These are phyloP conservation scores for Ciona savignyi DNA, from an alignment of 23 tunicate species.

Conservation along the genomic window DNA sequence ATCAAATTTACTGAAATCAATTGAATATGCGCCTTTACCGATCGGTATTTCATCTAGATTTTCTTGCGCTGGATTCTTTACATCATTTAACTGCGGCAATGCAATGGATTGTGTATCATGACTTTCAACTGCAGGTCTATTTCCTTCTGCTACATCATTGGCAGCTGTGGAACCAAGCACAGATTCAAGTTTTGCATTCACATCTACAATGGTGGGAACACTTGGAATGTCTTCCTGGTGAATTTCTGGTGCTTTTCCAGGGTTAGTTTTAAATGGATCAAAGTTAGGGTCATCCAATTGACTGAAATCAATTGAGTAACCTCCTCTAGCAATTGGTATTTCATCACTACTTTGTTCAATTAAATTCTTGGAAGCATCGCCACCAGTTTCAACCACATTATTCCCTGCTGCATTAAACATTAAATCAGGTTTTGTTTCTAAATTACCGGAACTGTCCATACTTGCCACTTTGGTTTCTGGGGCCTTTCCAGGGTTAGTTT, in stretches of 20 bases:
- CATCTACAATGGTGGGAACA: too few relatives aligned
- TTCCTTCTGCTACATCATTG: too few relatives aligned
- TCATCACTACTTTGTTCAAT: neutral
- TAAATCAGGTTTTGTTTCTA: too few relatives aligned
- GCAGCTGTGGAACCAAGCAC: too few relatives aligned
- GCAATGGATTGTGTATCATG: neutral
- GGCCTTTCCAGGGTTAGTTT: too few relatives aligned
- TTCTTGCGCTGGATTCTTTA: neutral
- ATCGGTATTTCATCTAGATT: slow-evolving; percentile 11
- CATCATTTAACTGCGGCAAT: neutral
- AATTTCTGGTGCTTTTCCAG: too few relatives aligned
- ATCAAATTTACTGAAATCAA: slow-evolving; percentile 23
- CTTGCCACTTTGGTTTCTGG: too few relatives aligned
- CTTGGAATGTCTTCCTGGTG: too few relatives aligned
- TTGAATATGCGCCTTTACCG: slow-evolving; percentile 41
- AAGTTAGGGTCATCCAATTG: slow-evolving; percentile 1
- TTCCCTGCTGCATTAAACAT: too few relatives aligned
- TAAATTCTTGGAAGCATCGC: neutral
- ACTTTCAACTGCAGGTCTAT: neutral
- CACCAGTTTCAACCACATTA: too few relatives aligned
- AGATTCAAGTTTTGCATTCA: too few relatives aligned
- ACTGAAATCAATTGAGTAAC: slow-evolving; percentile 5
- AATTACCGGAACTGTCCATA: too few relatives aligned
- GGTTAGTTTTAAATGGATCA: slow-evolving; percentile 3
- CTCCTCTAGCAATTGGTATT: neutral